Conservation (phyloP, 1,140 invertebrate genomes). For the Drosophila sp. region DNA sequence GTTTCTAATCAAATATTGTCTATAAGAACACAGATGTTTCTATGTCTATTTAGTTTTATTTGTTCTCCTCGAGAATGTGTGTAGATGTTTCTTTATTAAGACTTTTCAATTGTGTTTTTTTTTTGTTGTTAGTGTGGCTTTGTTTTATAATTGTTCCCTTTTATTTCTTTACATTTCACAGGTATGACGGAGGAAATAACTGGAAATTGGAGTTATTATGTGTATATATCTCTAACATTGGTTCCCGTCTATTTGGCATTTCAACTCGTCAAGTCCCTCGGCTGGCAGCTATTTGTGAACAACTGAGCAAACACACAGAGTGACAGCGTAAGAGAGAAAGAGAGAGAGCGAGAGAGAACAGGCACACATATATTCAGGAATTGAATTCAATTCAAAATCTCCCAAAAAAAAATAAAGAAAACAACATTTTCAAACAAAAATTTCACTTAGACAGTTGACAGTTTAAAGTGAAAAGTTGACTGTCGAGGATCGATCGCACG, state of each 20-base stretch:
- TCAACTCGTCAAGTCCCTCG: slow-evolving; percentile 82
- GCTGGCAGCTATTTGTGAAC: slow-evolving; percentile 82
- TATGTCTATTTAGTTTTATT: slow-evolving; percentile 21
- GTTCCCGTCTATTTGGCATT: slow-evolving; percentile 83
- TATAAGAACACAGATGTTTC: slow-evolving; percentile 24
- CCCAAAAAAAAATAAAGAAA: not conserved
- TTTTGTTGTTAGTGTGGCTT: slow-evolving; percentile 1
- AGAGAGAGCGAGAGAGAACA: not conserved
- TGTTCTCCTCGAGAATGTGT: not conserved
- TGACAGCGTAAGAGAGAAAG: not conserved
- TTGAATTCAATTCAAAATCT: not conserved
- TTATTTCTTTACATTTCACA: slow-evolving; percentile 35
- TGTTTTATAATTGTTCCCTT: slow-evolving; percentile 26
- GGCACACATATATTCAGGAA: slow-evolving; percentile 17
- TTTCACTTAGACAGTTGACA: not conserved
- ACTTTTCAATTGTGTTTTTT: not conserved
- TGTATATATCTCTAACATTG: slow-evolving; percentile 78
- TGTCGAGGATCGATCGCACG: not conserved
- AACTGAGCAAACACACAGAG: slow-evolving; percentile 68
- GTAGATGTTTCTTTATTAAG: not conserved
- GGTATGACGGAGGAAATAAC: slow-evolving; percentile 82
- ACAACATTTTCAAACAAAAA: not conserved
- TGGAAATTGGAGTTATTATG: slow-evolving; percentile 79
- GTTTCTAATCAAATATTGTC: slow-evolving; percentile 51
- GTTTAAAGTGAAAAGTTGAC: not conserved